Evolutionary conservation across 2,888 invertebrate species (phyloP).

Genomic region (Caenorhabditis sulstoni): DNA sequence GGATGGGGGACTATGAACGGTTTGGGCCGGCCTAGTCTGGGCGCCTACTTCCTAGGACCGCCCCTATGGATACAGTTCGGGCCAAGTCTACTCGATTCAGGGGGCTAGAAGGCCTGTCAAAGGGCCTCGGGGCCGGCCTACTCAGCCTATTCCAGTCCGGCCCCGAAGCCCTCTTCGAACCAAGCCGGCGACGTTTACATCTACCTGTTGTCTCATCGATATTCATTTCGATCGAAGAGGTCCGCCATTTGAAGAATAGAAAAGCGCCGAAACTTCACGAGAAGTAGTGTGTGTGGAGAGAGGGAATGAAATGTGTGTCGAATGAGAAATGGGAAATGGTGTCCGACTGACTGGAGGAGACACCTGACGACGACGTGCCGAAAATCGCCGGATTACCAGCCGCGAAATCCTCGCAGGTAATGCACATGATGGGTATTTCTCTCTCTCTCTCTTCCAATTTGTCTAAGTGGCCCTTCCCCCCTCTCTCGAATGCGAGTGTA

Average conservation of each 20-base stretch:
- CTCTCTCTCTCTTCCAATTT: neutral
- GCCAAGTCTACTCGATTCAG: no score
- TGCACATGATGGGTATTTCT: slow-evolving; percentile 2
- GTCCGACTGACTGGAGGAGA: no score
- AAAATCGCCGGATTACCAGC: slow-evolving; percentile 22
- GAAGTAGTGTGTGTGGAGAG: neutral
- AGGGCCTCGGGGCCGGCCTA: no score
- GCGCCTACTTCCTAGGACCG: no score
- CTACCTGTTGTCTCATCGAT: slow-evolving; percentile 35
- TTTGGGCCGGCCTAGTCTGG: no score
- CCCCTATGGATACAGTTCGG: no score
- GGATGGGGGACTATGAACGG: no score
- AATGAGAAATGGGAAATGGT: neutral
- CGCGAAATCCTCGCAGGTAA: slow-evolving; percentile 17
- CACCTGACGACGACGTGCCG: no score
- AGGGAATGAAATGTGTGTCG: neutral
- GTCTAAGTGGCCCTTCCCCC: slow-evolving; percentile 7
- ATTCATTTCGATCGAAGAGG: slow-evolving; percentile 12
- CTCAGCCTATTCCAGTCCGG: no score
- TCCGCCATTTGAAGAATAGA: slow-evolving; percentile 17
- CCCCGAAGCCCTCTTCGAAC: no score
- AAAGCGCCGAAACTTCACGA: neutral
- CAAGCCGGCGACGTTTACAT: slow-evolving; percentile 11
- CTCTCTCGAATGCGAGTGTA: neutral
- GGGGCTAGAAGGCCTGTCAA: no score